phyloP scores from a whole-genome alignment of 2,888 invertebrate species.

The Melinaea menophilus region DNA sequence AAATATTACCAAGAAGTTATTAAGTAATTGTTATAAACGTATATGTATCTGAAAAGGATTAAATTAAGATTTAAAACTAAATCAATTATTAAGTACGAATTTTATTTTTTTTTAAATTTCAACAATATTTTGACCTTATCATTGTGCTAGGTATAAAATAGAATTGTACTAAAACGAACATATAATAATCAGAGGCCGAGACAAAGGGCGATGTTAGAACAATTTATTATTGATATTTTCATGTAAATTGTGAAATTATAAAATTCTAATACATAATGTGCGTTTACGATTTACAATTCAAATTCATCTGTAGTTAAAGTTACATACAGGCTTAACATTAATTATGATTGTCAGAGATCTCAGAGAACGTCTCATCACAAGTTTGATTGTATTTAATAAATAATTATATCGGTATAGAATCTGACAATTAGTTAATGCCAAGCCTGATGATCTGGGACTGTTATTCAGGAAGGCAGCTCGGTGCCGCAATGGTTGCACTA shows the following conservation, averaged over 20 bases:
- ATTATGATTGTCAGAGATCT: no score
- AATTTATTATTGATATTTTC: neutral
- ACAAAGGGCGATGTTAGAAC: neutral
- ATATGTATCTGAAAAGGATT: neutral
- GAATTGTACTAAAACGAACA: conserved; percentile 18
- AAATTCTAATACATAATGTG: conserved; percentile 59
- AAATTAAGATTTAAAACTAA: neutral
- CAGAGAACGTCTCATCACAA: no score
- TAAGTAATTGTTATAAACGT: no score
- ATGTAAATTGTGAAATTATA: conserved; percentile 39
- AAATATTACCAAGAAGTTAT: no score
- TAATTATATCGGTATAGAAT: neutral
- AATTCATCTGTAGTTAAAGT: conserved; percentile 57
- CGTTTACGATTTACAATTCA: conserved; percentile 60
- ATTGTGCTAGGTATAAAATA: conserved; percentile 15
- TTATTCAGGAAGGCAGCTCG: conserved; percentile 36
- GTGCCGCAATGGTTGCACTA: conserved; percentile 25
- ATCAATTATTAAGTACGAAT: neutral
- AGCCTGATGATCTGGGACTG: conserved; percentile 35
- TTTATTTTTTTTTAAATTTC: neutral
- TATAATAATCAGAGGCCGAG: neutral
- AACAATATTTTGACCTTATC: conserved; percentile 5
- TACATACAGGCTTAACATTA: conserved; percentile 51
- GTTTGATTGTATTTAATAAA: neutral
- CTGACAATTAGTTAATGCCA: neutral